These are phyloP conservation scores for Cyaniris semiargus DNA, from an alignment of 2,888 invertebrate species.

Conservation along the genomic window DNA sequence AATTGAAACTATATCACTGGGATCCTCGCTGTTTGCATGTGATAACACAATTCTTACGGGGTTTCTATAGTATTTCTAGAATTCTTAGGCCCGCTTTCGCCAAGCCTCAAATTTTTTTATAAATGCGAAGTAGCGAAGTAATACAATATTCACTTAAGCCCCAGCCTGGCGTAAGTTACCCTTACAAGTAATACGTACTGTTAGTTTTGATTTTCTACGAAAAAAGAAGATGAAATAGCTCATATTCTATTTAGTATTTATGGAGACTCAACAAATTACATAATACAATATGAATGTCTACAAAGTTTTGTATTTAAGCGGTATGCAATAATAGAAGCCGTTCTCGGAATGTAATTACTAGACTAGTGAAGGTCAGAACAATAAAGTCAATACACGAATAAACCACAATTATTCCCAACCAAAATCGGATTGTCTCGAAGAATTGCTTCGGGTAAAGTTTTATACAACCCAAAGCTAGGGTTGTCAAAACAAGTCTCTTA, in stretches of 20 bases:
- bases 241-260: background rate
- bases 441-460: constrained; percentile 42
- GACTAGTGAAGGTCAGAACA: constrained; percentile 18
- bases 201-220: background rate
- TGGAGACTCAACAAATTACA: background rate
- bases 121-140: too few species aligned
- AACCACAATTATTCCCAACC: constrained; percentile 41
- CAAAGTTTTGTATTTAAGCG: background rate
- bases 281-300: background rate
- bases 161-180: too few species aligned
- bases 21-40: background rate
- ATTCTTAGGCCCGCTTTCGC: too few species aligned
- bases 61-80: background rate
- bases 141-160: too few species aligned
- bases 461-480: constrained; percentile 27
- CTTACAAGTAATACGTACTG: background rate
- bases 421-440: constrained; percentile 42
- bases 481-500: background rate
- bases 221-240: background rate
- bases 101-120: too few species aligned
- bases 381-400: constrained; percentile 32
- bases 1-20: constrained; percentile 20
- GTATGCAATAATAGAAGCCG: constrained; percentile 29
- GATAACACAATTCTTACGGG: background rate
- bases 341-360: constrained; percentile 27